Evolutionary conservation across 2,888 invertebrate genomes (phyloP).

Genomic region (Smittia sp.): DNA sequence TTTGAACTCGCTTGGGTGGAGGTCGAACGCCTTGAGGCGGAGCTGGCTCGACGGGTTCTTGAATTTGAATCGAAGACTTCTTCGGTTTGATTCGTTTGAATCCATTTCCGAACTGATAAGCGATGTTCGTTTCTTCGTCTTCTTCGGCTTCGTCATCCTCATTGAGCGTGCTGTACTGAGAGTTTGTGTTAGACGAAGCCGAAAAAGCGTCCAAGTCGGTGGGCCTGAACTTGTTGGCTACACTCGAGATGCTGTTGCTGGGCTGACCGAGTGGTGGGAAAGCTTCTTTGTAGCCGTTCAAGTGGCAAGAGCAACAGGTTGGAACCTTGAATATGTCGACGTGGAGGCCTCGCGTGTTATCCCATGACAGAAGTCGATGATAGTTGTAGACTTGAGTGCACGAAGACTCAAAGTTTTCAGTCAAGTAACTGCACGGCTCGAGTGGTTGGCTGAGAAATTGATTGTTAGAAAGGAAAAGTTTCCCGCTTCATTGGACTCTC

Average conservation of each 20-base stretch:
- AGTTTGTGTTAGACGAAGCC: slow-evolving; percentile 39
- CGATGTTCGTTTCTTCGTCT: slow-evolving; percentile 45
- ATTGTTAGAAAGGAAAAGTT: neutral
- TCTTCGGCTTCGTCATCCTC: slow-evolving; percentile 47
- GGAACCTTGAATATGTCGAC: slow-evolving; percentile 83
- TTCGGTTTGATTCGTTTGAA: slow-evolving; percentile 44
- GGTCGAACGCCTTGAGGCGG: neutral
- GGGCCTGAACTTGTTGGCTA: neutral
- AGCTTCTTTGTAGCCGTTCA: slow-evolving; percentile 70
- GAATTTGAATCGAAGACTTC: neutral
- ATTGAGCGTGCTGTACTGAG: slow-evolving; percentile 28
- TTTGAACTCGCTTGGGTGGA: neutral
- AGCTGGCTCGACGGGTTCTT: neutral
- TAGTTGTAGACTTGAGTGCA: slow-evolving; percentile 82
- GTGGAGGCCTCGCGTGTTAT: slow-evolving; percentile 72
- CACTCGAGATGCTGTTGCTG: neutral
- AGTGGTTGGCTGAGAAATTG: slow-evolving; percentile 62
- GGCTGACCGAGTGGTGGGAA: slow-evolving; percentile 57
- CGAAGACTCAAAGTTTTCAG: slow-evolving; percentile 74
- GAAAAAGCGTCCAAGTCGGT: slow-evolving; percentile 53
- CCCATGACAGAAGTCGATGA: slow-evolving; percentile 78
- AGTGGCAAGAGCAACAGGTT: slow-evolving; percentile 78
- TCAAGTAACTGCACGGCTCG: slow-evolving; percentile 73
- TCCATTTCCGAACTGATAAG: slow-evolving; percentile 44
- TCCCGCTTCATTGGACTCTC: neutral